Conservation (phyloP, 2,113 vertebrate species). For the Cyphomyrus plagiostoma region DNA sequence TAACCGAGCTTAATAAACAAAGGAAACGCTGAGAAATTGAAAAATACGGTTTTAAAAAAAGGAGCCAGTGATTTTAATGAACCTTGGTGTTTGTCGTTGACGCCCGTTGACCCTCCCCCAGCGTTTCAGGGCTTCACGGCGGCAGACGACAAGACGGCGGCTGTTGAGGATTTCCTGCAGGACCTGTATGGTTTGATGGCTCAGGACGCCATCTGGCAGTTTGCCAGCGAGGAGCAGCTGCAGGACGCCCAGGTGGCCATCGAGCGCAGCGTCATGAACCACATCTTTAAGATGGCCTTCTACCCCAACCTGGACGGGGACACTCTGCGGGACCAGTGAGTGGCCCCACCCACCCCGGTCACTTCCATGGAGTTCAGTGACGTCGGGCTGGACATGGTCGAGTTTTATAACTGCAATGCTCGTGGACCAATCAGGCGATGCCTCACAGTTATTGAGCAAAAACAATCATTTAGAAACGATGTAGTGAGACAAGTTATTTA, state of each 20-base stretch:
- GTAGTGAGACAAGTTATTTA: not conserved
- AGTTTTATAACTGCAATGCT: not conserved
- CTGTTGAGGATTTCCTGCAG: slow-evolving; percentile 93
- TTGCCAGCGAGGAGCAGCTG: slow-evolving; percentile 94
- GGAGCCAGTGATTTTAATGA: not conserved
- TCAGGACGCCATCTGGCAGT: slow-evolving; percentile 96
- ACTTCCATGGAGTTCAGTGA: not conserved
- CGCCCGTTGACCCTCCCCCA: slow-evolving; percentile 38
- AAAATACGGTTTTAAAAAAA: too few species aligned
- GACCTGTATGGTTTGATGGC: slow-evolving; percentile 94
- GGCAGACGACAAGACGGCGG: slow-evolving; percentile 92
- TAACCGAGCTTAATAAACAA: too few species aligned
- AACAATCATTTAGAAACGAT: not conserved
- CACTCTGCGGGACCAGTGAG: slow-evolving; percentile 91
- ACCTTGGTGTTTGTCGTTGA: not conserved
- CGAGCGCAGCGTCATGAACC: slow-evolving; percentile 95
- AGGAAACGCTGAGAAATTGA: not conserved
- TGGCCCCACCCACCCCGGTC: slow-evolving; percentile 14
- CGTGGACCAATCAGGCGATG: not conserved
- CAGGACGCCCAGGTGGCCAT: slow-evolving; percentile 96
- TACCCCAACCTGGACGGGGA: slow-evolving; percentile 97
- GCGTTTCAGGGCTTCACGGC: slow-evolving; percentile 95
- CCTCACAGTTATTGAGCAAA: not conserved
- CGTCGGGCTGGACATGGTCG: not conserved
- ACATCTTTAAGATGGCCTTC: slow-evolving; percentile 96